Conservation (phyloP, 2,888 invertebrate genomes). For the Pyrgus malvae region DNA sequence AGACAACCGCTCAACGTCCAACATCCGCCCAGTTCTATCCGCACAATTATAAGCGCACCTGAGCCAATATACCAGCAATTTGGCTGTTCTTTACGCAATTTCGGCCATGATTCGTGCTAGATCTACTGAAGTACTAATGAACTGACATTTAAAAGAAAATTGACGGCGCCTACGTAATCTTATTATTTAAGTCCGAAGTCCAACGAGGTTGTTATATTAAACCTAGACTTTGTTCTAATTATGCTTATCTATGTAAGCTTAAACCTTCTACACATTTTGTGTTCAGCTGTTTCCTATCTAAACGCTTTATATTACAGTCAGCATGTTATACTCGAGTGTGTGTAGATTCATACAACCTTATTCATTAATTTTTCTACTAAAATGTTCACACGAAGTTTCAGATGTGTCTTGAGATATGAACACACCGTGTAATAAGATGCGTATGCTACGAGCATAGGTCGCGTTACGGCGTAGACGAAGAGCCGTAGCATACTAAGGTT, state of each 20-base stretch:
- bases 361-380: too few species aligned
- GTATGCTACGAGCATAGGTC: too few species aligned
- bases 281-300: slow-evolving; percentile 1
- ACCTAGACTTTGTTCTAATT: too few species aligned
- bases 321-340: background rate
- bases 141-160: background rate
- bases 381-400: too few species aligned
- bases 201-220: too few species aligned
- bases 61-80: background rate
- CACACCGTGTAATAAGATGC: too few species aligned
- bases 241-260: too few species aligned
- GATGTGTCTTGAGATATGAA: too few species aligned
- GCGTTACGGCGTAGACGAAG: too few species aligned
- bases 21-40: slow-evolving; percentile 53
- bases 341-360: background rate
- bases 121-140: background rate
- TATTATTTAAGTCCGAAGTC: too few species aligned
- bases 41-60: slow-evolving; percentile 36
- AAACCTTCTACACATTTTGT: background rate
- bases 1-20: slow-evolving; percentile 46
- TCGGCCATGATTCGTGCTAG: slow-evolving; percentile 14
- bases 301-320: slow-evolving; percentile 1
- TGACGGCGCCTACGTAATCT: too few species aligned
- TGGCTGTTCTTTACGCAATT: background rate
- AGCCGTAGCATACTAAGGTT: too few species aligned